phyloP scores from a whole-genome alignment of 2,797 vertebrate species.

The Salarias fasciatus region DNA sequence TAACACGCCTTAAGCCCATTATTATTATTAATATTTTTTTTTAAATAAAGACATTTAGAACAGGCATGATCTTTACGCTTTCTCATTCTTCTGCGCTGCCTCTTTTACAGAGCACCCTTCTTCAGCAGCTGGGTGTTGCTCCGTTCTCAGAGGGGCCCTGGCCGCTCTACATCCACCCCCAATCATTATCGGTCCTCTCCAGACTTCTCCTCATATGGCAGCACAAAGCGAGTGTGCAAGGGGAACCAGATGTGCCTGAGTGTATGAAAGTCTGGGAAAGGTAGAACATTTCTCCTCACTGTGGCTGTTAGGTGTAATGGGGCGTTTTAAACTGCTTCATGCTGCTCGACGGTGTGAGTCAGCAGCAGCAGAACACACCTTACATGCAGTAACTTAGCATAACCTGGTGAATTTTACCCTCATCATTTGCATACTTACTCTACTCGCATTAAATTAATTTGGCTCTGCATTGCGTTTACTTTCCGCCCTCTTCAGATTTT shows the following conservation, averaged over 20 bases:
- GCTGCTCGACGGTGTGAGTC: too few relatives aligned
- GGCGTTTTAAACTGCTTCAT: not conserved
- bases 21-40: too few relatives aligned
- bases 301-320: not conserved
- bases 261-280: conserved; percentile 99
- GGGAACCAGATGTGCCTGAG: conserved; percentile 94
- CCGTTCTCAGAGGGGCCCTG: conserved; percentile 96
- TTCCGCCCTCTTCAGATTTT: conserved; percentile 82
- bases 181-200: conserved; percentile 94
- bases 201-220: conserved; percentile 97
- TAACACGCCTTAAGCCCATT: too few relatives aligned
- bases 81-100: conserved; percentile 27
- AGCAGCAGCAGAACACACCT: too few relatives aligned
- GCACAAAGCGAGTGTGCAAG: conserved; percentile 92
- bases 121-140: conserved; percentile 95
- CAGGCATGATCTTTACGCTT: too few relatives aligned
- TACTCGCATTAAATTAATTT: not conserved
- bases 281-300: conserved; percentile 69
- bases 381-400: too few relatives aligned
- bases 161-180: conserved; percentile 97
- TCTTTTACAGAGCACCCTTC: conserved; percentile 88
- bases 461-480: too few relatives aligned
- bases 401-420: too few relatives aligned
- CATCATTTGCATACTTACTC: too few relatives aligned
- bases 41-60: too few relatives aligned